A percentile compares a stretch with the other conserved stretches of the same genome.
Evolutionary conservation across 2,888 invertebrate species (phyloP).

Genomic region (Synergus umbraculus): DNA sequence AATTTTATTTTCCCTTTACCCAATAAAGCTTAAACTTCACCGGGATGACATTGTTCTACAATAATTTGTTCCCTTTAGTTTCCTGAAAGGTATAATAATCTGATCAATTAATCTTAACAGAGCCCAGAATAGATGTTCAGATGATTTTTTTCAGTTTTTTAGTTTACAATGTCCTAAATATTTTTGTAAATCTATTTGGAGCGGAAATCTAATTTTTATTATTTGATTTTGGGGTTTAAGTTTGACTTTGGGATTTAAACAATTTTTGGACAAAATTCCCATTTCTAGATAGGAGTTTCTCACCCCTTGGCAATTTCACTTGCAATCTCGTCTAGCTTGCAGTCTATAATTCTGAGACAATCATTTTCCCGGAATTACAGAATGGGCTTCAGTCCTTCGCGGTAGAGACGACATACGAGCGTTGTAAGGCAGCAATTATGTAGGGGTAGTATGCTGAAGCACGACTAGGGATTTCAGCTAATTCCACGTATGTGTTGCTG

Average conservation of each 20-base stretch:
- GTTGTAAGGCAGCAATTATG: slow-evolving; percentile 64
- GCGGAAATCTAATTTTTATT: too few relatives aligned
- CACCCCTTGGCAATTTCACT: background rate
- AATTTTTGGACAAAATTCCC: background rate
- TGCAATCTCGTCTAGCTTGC: slow-evolving; percentile 10
- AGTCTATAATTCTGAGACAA: slow-evolving; percentile 34
- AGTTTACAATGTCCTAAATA: too few relatives aligned
- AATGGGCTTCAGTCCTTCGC: slow-evolving; percentile 26
- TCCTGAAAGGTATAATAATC: background rate
- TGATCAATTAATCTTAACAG: background rate
- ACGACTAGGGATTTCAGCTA: slow-evolving; percentile 65
- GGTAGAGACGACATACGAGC: slow-evolving; percentile 29
- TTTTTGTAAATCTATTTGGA: too few relatives aligned
- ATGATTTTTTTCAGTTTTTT: too few relatives aligned
- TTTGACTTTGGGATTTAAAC: background rate
- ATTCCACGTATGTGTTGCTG: slow-evolving; percentile 67
- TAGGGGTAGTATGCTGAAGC: slow-evolving; percentile 65
- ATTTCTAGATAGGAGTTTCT: background rate
- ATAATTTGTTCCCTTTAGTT: background rate
- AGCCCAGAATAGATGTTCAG: background rate
- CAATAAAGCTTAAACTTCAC: background rate
- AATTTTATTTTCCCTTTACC: background rate
- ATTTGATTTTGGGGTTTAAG: too few relatives aligned
- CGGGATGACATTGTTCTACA: background rate
- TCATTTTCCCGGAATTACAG: slow-evolving; percentile 20